phyloP scores from a whole-genome alignment of 2,888 invertebrate species.

The Clusia tigrina region DNA sequence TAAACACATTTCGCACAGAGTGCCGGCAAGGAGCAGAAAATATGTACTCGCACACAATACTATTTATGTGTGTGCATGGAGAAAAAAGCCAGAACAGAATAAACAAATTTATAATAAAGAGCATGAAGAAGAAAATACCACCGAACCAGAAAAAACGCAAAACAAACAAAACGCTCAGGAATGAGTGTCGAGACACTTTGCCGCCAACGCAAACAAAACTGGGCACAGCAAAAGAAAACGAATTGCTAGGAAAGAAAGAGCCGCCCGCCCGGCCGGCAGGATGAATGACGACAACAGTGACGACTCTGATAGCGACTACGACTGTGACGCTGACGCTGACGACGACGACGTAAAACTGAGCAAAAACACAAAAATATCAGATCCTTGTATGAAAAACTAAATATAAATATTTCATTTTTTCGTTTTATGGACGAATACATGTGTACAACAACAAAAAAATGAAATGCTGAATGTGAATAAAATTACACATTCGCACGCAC shows the following conservation, averaged over 20 bases:
- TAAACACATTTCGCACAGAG: constrained; percentile 46
- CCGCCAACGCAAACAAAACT: constrained; percentile 52
- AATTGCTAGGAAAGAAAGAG: constrained; percentile 11
- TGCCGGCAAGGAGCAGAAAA: constrained; percentile 23
- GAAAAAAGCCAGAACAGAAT: constrained; percentile 41
- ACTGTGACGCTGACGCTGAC: constrained; percentile 13
- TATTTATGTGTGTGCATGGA: no score
- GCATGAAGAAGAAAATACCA: constrained; percentile 42
- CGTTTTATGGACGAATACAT: no score
- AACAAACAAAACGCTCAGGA: constrained; percentile 13
- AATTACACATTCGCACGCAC: constrained; percentile 46
- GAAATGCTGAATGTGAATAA: constrained; percentile 48
- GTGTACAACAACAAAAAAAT: constrained; percentile 31
- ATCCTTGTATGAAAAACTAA: constrained; percentile 24
- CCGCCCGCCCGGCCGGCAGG: constrained; percentile 33
- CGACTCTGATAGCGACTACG: constrained; percentile 31
- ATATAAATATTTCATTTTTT: constrained; percentile 54
- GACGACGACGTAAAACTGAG: constrained; percentile 9
- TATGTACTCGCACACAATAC: constrained; percentile 1
- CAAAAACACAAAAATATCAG: constrained; percentile 9
- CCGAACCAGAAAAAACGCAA: constrained; percentile 40
- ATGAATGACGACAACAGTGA: constrained; percentile 48
- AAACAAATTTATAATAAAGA: constrained; percentile 55
- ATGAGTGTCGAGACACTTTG: constrained; percentile 54
- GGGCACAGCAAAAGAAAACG: constrained; percentile 20